Evolutionary conservation across 2,888 invertebrate species (phyloP), one percentile per base, ranked within the genome.

Genomic region (Mechanitis mazaeus): DNA sequence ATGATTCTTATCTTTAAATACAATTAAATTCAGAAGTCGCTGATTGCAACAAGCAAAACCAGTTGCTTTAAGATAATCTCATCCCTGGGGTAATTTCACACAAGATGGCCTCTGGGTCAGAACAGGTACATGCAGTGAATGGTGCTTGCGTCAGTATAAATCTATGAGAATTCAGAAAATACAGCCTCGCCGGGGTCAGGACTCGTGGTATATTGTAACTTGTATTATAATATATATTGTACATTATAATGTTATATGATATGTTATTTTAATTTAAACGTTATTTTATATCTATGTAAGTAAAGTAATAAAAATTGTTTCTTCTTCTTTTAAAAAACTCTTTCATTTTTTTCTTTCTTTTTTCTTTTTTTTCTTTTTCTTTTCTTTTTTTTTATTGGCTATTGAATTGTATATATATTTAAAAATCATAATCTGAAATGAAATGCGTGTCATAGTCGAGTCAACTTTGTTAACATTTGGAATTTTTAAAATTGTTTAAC

Each of bases 91-190:
- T 50, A 50, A 50, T 50, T 31, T 50, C 50, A 50, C 50, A 50
- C 50, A 50, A 50, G 60, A 57, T 59, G 56, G 47, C 61, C 59
- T 42, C 35, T 33, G 50, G 66, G 66, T 66, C 66, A 61, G 54
- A 28, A 31, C 46, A 47, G 64, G 46, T 64, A 58, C 59, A 61
- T 64, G 59, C 61, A 64, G 68, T 67, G 68, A 68, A 67, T 60
- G 68, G 67, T 42, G 54, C 61, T 64, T 59, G 50, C 61, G 63
- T 59, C 58, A 64, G 42, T 53, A 28, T 55, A 56, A 57, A 59
- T 63, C 42, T 33, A 54, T 63, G 59, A 45, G 56, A 45, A 55
- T 57, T 63, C 56, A 46, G 63, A 50, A 54, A 63, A 63, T 56
- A 28, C 56, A 57, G 57, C 56, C 63, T 46, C 54, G 59, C 50